Percentiles rank a stretch among this genome's conserved stretches.
phyloP scores from a whole-genome alignment of 2,888 invertebrate genomes.

The Linnaemya vulpina region DNA sequence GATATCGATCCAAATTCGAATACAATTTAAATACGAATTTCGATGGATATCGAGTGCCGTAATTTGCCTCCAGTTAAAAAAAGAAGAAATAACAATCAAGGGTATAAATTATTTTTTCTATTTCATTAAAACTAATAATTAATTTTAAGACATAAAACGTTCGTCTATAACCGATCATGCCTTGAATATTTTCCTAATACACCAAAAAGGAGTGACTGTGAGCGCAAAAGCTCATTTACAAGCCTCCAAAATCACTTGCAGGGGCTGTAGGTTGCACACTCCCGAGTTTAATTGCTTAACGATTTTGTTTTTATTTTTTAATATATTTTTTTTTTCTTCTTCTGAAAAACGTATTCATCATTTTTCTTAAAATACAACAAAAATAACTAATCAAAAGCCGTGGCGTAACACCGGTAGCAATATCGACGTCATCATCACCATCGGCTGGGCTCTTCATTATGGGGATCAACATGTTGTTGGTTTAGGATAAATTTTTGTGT shows the following conservation, averaged over 20 bases:
- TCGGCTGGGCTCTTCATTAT: constrained; percentile 49
- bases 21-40: no score
- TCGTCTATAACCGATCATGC: no score
- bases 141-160: no score
- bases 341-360: constrained; percentile 18
- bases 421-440: constrained; percentile 60
- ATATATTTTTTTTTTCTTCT: background rate
- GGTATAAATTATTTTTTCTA: no score
- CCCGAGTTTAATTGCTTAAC: constrained; percentile 4
- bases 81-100: no score
- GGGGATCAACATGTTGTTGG: constrained; percentile 48
- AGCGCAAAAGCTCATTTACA: background rate
- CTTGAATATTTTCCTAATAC: no score
- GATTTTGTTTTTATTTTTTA: no score
- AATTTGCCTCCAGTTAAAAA: no score
- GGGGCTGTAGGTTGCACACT: constrained; percentile 39
- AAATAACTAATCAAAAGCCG: constrained; percentile 6
- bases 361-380: constrained; percentile 43
- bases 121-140: no score
- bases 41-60: no score
- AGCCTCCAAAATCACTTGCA: background rate
- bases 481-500: constrained; percentile 50
- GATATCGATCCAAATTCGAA: no score
- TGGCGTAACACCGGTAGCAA: constrained; percentile 65
- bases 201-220: no score